Conservation (phyloP, 2,888 invertebrate genomes). For the Sesamia inferens region DNA sequence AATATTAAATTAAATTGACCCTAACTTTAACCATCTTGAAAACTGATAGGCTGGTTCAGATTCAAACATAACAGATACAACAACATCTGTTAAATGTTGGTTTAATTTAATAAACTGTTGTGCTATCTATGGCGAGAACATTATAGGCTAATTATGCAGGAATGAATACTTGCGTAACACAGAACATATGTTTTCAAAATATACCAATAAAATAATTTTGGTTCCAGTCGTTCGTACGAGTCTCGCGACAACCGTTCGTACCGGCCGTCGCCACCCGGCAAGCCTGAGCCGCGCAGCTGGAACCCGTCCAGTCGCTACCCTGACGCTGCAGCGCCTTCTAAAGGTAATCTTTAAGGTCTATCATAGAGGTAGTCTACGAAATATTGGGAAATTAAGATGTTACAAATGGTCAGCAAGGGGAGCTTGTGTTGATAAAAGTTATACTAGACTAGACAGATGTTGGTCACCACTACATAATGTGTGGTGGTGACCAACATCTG, state of each 20-base stretch:
- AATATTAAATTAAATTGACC: neutral
- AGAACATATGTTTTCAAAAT: neutral
- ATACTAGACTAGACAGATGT: no score
- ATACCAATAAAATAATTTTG: neutral
- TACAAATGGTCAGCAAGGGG: neutral
- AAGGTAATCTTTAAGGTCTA: constrained; percentile 71
- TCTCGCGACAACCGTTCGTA: constrained; percentile 82
- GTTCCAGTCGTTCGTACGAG: constrained; percentile 80
- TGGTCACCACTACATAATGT: no score
- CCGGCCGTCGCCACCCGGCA: constrained; percentile 83
- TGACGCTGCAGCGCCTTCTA: constrained; percentile 77
- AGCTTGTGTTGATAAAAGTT: neutral
- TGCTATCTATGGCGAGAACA: neutral
- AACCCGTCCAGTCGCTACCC: constrained; percentile 81
- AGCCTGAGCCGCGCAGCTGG: constrained; percentile 85
- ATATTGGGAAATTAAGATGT: neutral
- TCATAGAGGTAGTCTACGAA: neutral
- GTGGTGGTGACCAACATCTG: no score
- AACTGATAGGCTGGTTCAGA: neutral
- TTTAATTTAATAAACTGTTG: neutral
- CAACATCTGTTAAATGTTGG: no score
- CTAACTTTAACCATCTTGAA: neutral
- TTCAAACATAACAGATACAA: no score
- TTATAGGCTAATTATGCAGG: no score
- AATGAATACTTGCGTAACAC: neutral